These are phyloP conservation scores for Lasioglossum oenotherae DNA, from an alignment of 2,888 invertebrate genomes.

Conservation along the genomic window DNA sequence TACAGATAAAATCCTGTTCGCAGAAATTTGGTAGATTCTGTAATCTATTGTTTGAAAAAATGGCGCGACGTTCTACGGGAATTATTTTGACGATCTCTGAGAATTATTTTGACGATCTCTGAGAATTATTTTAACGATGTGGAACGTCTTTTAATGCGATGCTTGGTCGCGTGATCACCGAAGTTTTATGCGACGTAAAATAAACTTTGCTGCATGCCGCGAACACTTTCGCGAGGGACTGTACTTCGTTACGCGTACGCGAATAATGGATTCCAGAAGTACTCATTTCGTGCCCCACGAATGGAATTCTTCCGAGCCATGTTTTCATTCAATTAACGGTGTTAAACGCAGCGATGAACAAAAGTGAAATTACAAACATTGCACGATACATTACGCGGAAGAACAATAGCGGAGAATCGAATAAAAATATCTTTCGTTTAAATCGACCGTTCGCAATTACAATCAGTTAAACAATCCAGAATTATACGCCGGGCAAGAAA, in stretches of 20 bases:
- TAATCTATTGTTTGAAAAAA: too few relatives aligned
- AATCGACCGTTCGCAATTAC: neutral
- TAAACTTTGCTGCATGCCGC: neutral
- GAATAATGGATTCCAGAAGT: slow-evolving; percentile 1
- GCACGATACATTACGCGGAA: neutral
- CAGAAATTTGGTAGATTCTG: too few relatives aligned
- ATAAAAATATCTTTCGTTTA: neutral
- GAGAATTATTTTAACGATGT: neutral
- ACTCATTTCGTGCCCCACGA: neutral
- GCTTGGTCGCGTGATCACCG: neutral
- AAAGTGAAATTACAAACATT: neutral
- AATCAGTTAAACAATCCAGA: neutral
- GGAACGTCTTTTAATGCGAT: neutral
- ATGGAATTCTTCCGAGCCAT: slow-evolving; percentile 1
- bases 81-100: neutral
- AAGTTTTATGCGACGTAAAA: neutral
- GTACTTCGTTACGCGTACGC: neutral
- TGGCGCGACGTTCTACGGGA: neutral
- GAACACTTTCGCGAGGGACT: neutral
- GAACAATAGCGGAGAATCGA: neutral
- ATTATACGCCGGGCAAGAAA: neutral
- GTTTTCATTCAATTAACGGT: slow-evolving; percentile 7
- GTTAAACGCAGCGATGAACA: neutral
- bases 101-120: neutral
- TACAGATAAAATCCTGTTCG: neutral